A percentile compares a stretch with the other conserved stretches of the same genome.
Conservation (phyloP, 2,113 vertebrate genomes). For the Strix aluco region DNA sequence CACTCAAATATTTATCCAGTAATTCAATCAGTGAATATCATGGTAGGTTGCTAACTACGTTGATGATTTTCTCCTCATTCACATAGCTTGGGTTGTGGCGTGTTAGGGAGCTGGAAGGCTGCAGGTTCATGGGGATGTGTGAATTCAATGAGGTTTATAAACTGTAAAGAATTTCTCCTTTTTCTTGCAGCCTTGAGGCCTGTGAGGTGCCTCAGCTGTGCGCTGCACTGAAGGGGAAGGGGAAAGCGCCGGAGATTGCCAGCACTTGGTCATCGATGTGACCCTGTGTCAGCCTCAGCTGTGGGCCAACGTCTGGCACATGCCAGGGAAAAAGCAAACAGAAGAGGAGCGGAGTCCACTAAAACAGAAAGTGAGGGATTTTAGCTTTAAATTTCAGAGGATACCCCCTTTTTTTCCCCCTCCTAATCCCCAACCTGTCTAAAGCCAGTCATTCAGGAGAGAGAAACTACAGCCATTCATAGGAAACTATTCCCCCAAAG, state of each 20-base stretch:
- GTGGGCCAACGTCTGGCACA: background rate
- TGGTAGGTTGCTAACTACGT: background rate
- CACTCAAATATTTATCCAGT: conserved; percentile 50
- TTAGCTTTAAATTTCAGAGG: background rate
- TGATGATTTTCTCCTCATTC: conserved; percentile 38
- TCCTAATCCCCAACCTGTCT: background rate
- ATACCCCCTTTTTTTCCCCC: background rate
- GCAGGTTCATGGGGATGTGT: background rate
- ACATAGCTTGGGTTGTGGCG: background rate
- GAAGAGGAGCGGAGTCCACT: background rate
- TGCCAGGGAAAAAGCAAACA: background rate
- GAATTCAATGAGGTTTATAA: background rate
- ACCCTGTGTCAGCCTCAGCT: background rate
- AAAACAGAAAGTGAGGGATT: background rate
- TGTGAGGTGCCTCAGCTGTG: background rate
- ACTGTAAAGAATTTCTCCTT: background rate
- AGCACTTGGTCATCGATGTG: background rate
- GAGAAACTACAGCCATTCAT: background rate
- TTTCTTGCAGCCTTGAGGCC: background rate
- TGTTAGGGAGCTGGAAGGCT: background rate
- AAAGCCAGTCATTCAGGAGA: background rate
- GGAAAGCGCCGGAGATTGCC: background rate
- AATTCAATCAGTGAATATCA: conserved; percentile 40
- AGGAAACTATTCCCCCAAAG: background rate
- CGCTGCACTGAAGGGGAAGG: background rate